These are phyloP conservation scores for human (Homo sapiens) DNA, from an alignment of 2,113 vertebrate genomes.

Conservation along the genomic window DNA sequence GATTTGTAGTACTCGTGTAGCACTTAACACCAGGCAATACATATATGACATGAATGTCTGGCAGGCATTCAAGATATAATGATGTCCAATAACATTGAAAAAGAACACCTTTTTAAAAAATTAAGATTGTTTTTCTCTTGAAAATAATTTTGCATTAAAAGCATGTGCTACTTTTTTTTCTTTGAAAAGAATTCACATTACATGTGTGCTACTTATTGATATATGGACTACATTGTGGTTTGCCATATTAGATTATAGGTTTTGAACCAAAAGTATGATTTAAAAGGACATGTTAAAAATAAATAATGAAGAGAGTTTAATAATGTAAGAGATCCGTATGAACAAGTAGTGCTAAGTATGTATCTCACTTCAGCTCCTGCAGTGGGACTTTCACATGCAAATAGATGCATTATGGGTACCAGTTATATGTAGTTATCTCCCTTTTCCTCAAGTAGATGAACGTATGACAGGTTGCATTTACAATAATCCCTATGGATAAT, in stretches of 20 bases:
- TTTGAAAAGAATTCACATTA: background rate
- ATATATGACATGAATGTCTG: background rate
- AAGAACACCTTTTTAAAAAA: background rate
- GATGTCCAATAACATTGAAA: background rate
- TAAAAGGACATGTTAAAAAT: background rate
- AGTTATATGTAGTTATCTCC: background rate
- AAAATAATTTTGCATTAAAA: background rate
- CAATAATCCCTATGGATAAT: background rate
- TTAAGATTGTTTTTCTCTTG: background rate
- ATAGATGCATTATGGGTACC: background rate
- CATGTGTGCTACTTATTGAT: background rate
- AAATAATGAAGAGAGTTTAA: background rate
- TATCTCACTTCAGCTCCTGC: background rate
- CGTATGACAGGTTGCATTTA: background rate
- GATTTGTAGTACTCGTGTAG: background rate
- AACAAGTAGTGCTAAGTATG: background rate
- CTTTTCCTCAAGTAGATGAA: background rate
- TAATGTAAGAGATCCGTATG: background rate
- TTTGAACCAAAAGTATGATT: background rate
- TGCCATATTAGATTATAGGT: background rate
- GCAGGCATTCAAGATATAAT: background rate
- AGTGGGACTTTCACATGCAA: background rate
- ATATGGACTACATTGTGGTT: background rate
- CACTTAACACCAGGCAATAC: background rate
- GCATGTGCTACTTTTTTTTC: background rate